phyloP scores from a whole-genome alignment of 37 sponge, comb jelly and placozoan genomes.

The Haliclona indistincta region DNA sequence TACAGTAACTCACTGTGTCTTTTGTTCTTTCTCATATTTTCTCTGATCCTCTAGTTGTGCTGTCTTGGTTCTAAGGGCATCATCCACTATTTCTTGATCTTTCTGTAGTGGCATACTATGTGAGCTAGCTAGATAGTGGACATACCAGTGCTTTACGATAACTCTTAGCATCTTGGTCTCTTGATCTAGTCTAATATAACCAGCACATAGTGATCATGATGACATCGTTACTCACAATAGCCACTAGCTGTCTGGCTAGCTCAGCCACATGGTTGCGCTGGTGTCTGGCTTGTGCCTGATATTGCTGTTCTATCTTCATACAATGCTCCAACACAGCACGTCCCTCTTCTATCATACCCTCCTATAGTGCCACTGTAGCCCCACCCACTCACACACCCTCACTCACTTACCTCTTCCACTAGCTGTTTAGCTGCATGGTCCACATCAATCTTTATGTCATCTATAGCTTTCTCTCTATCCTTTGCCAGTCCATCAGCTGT shows the following conservation, averaged over 20 bases:
- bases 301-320: constrained; percentile 12
- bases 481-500: too few relatives aligned
- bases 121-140: neutral
- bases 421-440: too few relatives aligned
- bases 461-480: too few relatives aligned
- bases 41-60: constrained; percentile 42
- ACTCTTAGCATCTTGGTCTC: constrained; percentile 48
- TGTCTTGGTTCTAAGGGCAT: constrained; percentile 42
- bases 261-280: constrained; percentile 26
- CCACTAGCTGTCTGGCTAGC: constrained; percentile 45
- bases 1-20: too few relatives aligned
- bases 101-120: neutral
- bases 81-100: constrained; percentile 5
- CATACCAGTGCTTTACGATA: constrained; percentile 46
- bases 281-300: constrained; percentile 9
- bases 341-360: constrained; percentile 10
- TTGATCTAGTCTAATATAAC: constrained; percentile 37
- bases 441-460: too few relatives aligned
- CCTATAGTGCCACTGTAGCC: too few relatives aligned
- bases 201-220: neutral
- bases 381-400: too few relatives aligned
- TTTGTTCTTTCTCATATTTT: constrained; percentile 53
- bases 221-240: constrained; percentile 23
- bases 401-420: too few relatives aligned
- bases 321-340: constrained; percentile 6